phyloP scores from a whole-genome alignment of 2,113 vertebrate genomes.

The Grallaria varia region DNA sequence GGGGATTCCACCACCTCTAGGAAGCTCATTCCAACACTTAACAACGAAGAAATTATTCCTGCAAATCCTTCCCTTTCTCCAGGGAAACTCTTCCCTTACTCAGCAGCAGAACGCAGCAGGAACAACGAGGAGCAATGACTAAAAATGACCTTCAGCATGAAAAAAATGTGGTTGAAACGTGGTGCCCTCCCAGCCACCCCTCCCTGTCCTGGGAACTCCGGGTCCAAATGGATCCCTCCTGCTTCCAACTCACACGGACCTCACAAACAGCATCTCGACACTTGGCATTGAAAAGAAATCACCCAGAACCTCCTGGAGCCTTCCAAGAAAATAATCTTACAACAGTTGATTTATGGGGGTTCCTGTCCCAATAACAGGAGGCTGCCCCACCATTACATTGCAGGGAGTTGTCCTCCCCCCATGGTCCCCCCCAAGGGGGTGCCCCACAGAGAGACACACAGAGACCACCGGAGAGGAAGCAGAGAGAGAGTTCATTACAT shows the following conservation, averaged over 20 bases:
- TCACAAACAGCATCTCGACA: neutral
- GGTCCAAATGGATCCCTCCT: neutral
- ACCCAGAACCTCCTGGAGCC: neutral
- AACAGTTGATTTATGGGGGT: no score
- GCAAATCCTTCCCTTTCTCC: neutral
- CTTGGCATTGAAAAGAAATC: neutral
- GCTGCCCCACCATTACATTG: no score
- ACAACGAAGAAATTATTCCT: neutral
- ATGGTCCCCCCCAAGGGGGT: no score
- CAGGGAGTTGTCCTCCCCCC: no score
- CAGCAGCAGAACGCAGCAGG: accelerated
- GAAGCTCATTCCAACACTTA: neutral
- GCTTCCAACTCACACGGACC: accelerated
- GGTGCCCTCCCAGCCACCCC: neutral
- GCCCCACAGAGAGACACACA: no score
- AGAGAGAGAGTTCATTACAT: no score
- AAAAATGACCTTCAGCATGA: neutral
- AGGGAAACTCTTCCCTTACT: neutral
- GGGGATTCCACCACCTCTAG: neutral
- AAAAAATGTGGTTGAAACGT: accelerated
- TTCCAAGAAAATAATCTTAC: neutral
- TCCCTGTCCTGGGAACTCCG: neutral
- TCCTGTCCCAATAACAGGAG: no score
- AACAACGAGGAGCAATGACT: neutral
- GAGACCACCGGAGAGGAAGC: no score